Evolutionary conservation across 2,113 vertebrate genomes (phyloP), one percentile per base, ranked within the genome.

Genomic region (Lophotis ruficrista): DNA sequence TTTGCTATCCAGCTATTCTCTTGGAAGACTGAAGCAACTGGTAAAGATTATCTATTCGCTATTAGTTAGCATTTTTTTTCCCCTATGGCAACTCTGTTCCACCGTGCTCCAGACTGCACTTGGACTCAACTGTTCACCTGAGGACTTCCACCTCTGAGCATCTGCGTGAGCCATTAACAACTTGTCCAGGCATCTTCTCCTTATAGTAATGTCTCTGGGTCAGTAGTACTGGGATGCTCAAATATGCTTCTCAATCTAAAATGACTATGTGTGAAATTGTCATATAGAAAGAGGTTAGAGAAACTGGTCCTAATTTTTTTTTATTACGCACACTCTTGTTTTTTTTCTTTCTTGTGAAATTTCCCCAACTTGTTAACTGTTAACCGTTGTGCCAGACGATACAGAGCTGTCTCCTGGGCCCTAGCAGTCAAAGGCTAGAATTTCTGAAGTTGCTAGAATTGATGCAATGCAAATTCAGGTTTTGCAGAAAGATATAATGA

Each of bases 341-440:
- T 85, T 28, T 86, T 93, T 90, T 86, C 41, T 89, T 83, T 77
- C 27, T 77, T 72, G 72, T 80, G 71, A 66, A 80, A 31, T 38
- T 84, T 89, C 33, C 71, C 54, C 4, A 1, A 9, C 23, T 88
- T 72, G 22, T 31, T 75, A 68, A 56, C 48, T 81, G 60, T 37
- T 61, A 68, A 68, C 41, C 3, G 2, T 47, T 48, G 76, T 3
- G 3, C 0, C 0, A 47, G 51, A 12, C 0, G 20, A 41, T 79
- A 37, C 11, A 60, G 54, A 57, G 51, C 33, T 86, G 66, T 58
- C 66, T 51, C 1, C 1, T 58, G 43, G 30, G 27, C 27, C 53
- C 30, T 50, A 61, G 56, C 33, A 66, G 58, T n/a, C 76, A 75
- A 81, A 78, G 47, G 37, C 71, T 31, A 23, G n/a, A 56, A 54